Base-by-base conservation (phyloP, 2,888 invertebrate species). In the Polyommatus iphigenia region DNA sequence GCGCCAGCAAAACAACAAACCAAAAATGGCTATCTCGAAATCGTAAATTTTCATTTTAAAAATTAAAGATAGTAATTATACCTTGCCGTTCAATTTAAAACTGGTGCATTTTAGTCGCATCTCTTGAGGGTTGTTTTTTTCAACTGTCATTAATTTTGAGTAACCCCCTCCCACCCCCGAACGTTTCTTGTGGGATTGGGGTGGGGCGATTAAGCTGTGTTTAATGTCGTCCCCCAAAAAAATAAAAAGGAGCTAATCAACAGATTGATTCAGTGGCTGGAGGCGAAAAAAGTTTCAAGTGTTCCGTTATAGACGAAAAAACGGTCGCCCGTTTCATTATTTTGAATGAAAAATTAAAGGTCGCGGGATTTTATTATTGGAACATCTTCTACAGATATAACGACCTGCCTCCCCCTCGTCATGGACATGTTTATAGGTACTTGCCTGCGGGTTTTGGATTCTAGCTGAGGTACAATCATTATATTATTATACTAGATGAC, bases 201-300 rank as follows among this genome's bases (percentile, higher is more conserved):
- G 83, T 85, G 88, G 90, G 88, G 89, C 89, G 90, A 91, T 93
- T 93, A 93, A 92, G 90, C 90, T 87, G 89, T 89, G 87, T 90
- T 93, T 93, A 93, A 92, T 91, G 92, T 92, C 91, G 85, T 54
- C 90, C 88, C 91, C 90, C 87, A 75, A 83, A 89, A 87, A 88
- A 89, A 89, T 82, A 84, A 90, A 92, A 92, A 90, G 88, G 86
- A 87, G 89, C 93, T 90, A 93, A 93, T 93, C 93, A 93, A 91
- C 91, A 89, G 92, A 93, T 93, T 92, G 92, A 87, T 86, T 85
- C 86, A 75, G 75, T 78, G 59, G 78, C 78, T 73, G 73, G 72
- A 59, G 78, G 78, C 73, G 59, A 78, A 73, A 71, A 72, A 78
- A 78, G 73, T 78, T 78, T 78, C 59, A 50, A 73, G 78, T 78